Conservation (phyloP, 2,888 invertebrate genomes). For the Philhelius pedissequus region DNA sequence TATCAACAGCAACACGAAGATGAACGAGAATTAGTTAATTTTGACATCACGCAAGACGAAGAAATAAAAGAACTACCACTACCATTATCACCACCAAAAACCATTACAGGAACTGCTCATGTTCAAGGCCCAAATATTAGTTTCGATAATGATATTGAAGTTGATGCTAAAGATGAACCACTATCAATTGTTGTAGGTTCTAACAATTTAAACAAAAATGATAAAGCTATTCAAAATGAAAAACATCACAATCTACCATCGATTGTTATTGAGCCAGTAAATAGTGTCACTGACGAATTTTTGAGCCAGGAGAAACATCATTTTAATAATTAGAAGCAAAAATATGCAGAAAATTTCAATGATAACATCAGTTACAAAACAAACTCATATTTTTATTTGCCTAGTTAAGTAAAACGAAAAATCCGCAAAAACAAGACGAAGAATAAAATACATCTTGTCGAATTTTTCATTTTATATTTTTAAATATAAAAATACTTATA, state of each 20-base stretch:
- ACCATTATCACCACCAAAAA: background rate
- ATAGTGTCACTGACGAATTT: constrained; percentile 30
- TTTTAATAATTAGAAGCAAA: constrained; percentile 15
- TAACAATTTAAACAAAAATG: background rate
- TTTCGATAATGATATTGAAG: background rate
- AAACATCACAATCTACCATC: constrained; percentile 21
- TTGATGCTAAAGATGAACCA: background rate
- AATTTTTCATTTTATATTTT: constrained; percentile 4
- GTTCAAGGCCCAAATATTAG: background rate
- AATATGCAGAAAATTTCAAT: background rate
- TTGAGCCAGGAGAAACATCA: constrained; percentile 36
- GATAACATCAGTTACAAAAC: background rate
- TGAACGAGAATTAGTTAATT: background rate
- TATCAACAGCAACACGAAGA: background rate
- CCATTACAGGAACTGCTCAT: background rate
- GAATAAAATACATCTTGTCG: background rate
- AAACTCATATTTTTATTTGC: background rate
- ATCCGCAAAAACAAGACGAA: background rate
- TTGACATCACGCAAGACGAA: background rate
- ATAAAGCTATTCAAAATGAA: constrained; percentile 2
- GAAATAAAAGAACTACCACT: background rate
- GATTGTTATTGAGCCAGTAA: constrained; percentile 39
- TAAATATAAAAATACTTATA: background rate
- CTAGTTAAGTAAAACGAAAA: background rate
- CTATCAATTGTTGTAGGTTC: background rate